phyloP scores from a whole-genome alignment of 1,140 invertebrate species.

The Ostrea denselamellosa region DNA sequence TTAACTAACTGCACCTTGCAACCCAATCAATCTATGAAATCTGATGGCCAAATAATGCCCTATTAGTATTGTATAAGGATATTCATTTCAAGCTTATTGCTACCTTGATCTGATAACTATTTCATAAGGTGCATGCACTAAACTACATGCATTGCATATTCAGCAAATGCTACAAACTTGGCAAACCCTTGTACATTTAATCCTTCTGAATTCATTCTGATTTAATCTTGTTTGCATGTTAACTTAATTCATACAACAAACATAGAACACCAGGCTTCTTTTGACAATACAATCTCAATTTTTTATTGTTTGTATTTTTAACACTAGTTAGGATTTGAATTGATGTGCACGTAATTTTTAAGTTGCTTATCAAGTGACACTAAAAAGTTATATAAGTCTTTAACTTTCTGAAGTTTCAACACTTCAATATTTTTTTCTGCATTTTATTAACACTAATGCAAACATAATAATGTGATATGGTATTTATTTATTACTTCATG shows the following conservation, averaged over 20 bases:
- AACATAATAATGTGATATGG: no score
- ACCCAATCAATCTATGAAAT: constrained; percentile 15
- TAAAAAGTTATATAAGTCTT: no score
- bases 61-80: constrained; percentile 8
- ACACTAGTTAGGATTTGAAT: no score
- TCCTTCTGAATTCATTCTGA: background rate
- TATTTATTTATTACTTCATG: no score
- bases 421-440: no score
- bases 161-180: constrained; percentile 14
- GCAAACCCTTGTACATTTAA: constrained; percentile 14
- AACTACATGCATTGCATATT: background rate
- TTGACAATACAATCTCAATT: background rate
- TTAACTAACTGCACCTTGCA: background rate
- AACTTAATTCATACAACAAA: background rate
- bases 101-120: background rate
- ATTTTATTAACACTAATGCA: no score
- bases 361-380: no score
- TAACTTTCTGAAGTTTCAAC: no score
- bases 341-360: no score
- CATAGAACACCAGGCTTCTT: background rate
- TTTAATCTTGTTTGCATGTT: constrained; percentile 20
- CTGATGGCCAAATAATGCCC: constrained; percentile 13
- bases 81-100: constrained; percentile 11
- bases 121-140: constrained; percentile 2
- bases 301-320: background rate